Evolutionary conservation across 2,888 invertebrate genomes (phyloP), one percentile per base, ranked within the genome.

Genomic region (Conops quadrifasciatus): DNA sequence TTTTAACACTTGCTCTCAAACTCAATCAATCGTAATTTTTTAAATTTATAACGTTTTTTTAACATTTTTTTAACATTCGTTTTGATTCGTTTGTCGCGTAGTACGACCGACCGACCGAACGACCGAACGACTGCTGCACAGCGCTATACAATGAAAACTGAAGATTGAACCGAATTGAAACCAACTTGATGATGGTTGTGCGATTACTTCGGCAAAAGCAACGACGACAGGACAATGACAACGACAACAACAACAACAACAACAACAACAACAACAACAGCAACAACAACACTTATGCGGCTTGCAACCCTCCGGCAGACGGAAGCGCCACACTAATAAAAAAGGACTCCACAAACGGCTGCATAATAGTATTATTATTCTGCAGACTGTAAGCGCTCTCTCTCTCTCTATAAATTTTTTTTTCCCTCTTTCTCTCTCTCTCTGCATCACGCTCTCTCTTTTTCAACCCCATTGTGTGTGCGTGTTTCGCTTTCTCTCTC

Each of bases 241-340:
- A 36, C 4, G 9, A 9, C 4, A 36, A 36, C 53, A 24, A 19
- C n/a, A 11, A 53, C 36, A 63, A 45, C 63, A 45, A 63, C 9
- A 45, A 63, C 63, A 45, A 63, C 21, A 13, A 4, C 28, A 36
- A 60, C 60, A 4, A 36, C 28, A 59, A 59, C 59, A 59, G 16
- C 30, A 26, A 59, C 59, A 59, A 59, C 28, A 16, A 26, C 47
- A 9, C 45, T 49, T 43, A 49, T 59, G 16, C n/a, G 4, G 30
- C 11, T 16, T 43, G 36, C 36, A 21, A 45, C 43, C 28, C 30
- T 47, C 43, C 2, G 59, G 3, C 69, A 24, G 65, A 66, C 26
- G 51, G 28, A 64, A 26, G 16, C 43, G 67, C 66, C 65, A 72
- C 51, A 70, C 45, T 63, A 43, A 63, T 16, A 53, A 67, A 67